Percentiles rank a stretch among this genome's conserved stretches.
Conservation (phyloP, 1,140 invertebrate genomes). For the Hirudo medicinalis region DNA sequence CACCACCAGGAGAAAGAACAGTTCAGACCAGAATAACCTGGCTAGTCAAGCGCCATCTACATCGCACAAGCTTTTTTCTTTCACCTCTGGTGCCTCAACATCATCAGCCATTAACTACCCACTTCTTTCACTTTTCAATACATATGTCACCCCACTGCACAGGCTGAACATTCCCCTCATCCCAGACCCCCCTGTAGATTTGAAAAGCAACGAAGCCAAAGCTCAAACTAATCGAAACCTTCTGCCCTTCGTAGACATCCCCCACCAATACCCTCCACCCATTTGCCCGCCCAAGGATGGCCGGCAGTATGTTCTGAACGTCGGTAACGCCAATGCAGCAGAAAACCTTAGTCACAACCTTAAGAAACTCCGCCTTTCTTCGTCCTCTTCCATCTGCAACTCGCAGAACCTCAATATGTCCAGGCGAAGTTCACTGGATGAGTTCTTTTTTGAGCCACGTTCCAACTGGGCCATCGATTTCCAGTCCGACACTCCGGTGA, state of each 20-base stretch:
- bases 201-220: not conserved
- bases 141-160: slow-evolving; percentile 5
- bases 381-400: not conserved
- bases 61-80: not conserved
- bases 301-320: not conserved
- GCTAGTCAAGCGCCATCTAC: no score
- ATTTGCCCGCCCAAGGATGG: not conserved
- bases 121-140: slow-evolving; percentile 7
- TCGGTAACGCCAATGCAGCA: not conserved
- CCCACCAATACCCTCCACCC: not conserved
- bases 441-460: not conserved
- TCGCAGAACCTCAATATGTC: not conserved
- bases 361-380: not conserved
- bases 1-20: slow-evolving; percentile 1
- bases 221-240: not conserved
- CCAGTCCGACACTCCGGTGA: not conserved
- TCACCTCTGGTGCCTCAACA: slow-evolving; percentile 3
- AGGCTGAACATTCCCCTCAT: not conserved
- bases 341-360: not conserved
- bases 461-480: slow-evolving; percentile 4
- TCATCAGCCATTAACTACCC: slow-evolving; percentile 1
- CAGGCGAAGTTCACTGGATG: not conserved
- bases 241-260: not conserved
- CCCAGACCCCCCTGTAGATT: not conserved
- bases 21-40: not conserved